Evolutionary conservation across 2,113 vertebrate genomes (phyloP), one percentile per base, ranked within the genome.

Genomic region (Xenopus borealis): DNA sequence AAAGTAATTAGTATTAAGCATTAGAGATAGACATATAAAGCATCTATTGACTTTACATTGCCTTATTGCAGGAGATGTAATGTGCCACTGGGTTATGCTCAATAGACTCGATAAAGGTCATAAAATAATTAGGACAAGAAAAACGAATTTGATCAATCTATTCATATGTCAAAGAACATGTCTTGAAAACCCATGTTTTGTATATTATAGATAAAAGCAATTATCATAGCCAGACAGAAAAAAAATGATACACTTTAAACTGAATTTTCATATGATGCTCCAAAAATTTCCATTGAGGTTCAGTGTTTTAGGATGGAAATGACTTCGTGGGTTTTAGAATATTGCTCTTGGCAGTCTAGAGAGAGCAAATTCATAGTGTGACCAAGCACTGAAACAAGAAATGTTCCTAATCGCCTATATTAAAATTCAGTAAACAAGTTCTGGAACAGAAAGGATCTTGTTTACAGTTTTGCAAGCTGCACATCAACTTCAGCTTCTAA

Each of bases 301-400:
- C 10, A 64, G 68, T 75, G 23, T 33, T 57, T 79, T 50, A 64
- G 20, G 53, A 65, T 81, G 82, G 81, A 84, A 82, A 84, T 82
- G 71, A 65, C 71, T 52, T 79, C 73, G 67, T 55, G n/a, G 78
- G 77, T 66, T 73, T 79, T 81, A 78, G 62, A 52, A 70, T 66
- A 77, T 83, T 83, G 78, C 85, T 85, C 74, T 87, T 86, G 87
- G 86, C 89, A 82, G 74, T 78, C 0, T 79, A 83, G 82, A 67
- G 76, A 67, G 76, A 70, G 75, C 81, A 4, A 1, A 74, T 81
- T 82, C 81, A 83, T 61, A 72, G 82, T 74, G 57, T 58, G 71
- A 46, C 59, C 55, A 80, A 78, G 76, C 79, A 80, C 71, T 80
- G 55, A 85, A 59, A 7, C 44, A 72, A 50, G 81, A 79, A 71